Conservation (phyloP, 2,797 vertebrate genomes). For the Chelon labrosus region DNA sequence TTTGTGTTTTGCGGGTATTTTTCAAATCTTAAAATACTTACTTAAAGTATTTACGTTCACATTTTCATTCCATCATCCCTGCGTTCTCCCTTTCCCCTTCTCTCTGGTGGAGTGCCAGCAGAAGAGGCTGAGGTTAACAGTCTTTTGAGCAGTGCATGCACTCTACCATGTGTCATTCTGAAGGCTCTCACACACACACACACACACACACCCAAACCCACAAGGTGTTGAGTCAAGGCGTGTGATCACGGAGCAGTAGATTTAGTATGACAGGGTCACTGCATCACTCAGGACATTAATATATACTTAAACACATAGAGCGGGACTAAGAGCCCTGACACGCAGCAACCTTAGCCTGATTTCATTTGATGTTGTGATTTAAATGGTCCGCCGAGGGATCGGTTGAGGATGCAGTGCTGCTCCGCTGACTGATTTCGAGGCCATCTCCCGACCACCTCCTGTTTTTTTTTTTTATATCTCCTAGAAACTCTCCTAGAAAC, state of each 20-base stretch:
- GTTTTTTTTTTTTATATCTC: too few relatives aligned
- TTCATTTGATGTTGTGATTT: neutral
- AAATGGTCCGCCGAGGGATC: neutral
- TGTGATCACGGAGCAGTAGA: constrained; percentile 50
- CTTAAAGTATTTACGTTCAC: neutral
- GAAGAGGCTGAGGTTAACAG: constrained; percentile 38
- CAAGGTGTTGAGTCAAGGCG: neutral
- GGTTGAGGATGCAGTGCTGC: neutral
- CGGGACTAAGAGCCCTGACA: neutral
- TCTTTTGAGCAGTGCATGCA: constrained; percentile 32
- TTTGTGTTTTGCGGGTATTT: too few relatives aligned
- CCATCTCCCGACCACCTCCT: too few relatives aligned
- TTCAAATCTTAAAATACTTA: neutral
- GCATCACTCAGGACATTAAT: constrained; percentile 69
- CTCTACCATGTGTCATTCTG: constrained; percentile 37
- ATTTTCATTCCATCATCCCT: neutral
- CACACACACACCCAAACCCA: constrained; percentile 19
- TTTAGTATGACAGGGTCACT: constrained; percentile 73
- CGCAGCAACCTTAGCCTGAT: neutral
- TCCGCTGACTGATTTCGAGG: neutral
- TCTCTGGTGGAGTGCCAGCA: constrained; percentile 29
- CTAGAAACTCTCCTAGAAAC: too few relatives aligned
- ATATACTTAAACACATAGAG: constrained; percentile 32
- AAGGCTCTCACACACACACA: constrained; percentile 19
- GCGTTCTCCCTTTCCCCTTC: neutral